Conservation (phyloP, 2,113 vertebrate genomes). For the Micronycteris hirsuta region DNA sequence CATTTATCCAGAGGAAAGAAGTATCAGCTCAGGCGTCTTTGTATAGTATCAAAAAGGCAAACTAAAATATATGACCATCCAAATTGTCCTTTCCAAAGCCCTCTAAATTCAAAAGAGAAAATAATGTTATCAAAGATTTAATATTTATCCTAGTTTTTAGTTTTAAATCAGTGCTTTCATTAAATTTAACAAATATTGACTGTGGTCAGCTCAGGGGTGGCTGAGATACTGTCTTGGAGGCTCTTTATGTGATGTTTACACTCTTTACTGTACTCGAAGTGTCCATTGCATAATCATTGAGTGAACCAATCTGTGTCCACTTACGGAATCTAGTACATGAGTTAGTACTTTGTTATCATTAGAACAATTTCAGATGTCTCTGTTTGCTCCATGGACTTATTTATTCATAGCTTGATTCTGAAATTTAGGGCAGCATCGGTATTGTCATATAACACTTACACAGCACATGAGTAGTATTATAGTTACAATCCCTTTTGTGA, state of each 20-base stretch:
- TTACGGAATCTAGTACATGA: background rate
- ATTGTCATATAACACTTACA: background rate
- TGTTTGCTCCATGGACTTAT: background rate
- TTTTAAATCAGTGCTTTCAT: constrained; percentile 17
- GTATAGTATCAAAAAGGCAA: background rate
- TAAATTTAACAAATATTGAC: background rate
- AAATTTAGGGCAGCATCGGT: background rate
- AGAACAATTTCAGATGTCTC: background rate
- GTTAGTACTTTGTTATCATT: background rate
- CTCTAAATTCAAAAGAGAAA: background rate
- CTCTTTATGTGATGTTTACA: background rate
- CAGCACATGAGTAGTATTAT: background rate
- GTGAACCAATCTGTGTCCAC: background rate
- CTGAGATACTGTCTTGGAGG: background rate
- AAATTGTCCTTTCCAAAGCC: background rate
- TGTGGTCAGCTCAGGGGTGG: background rate
- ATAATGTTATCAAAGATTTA: background rate
- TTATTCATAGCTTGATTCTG: background rate
- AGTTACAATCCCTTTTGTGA: background rate
- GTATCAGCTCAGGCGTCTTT: background rate
- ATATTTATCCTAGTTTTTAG: background rate
- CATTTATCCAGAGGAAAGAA: background rate
- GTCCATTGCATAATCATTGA: background rate
- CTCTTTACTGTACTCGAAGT: background rate
- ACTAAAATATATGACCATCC: background rate